Evolutionary conservation across 2,113 vertebrate genomes (phyloP).

Genomic region (Albula goreensis): DNA sequence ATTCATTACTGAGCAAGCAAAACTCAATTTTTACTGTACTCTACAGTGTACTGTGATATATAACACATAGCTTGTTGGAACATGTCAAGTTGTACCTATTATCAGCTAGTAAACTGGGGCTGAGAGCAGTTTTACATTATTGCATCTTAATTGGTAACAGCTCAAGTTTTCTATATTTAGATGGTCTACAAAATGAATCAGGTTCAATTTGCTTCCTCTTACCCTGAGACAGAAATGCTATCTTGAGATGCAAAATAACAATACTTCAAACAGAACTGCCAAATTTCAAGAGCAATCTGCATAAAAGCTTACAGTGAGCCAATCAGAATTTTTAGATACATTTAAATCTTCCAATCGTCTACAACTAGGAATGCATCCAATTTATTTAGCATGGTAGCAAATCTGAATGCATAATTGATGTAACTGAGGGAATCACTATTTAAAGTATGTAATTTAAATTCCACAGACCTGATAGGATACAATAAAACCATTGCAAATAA

Average conservation of each 20-base stretch:
- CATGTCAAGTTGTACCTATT: background rate
- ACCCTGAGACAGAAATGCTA: background rate
- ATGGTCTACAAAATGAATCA: background rate
- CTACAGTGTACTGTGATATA: background rate
- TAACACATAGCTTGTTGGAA: background rate
- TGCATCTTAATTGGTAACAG: conserved; percentile 10
- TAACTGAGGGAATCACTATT: background rate
- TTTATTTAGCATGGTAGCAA: background rate
- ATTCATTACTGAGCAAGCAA: too few species aligned
- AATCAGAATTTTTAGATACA: background rate
- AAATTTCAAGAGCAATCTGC: background rate
- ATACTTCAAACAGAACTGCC: background rate
- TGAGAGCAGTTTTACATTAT: background rate
- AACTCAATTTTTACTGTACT: background rate
- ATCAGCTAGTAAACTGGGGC: background rate
- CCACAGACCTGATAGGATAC: background rate
- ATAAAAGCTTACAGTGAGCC: background rate
- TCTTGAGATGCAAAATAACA: background rate
- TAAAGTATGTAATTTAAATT: background rate
- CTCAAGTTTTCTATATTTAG: conserved; percentile 21
- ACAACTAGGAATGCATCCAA: background rate
- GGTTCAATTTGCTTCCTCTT: background rate
- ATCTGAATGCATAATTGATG: background rate
- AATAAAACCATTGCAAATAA: background rate
- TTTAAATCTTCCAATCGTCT: background rate